phyloP scores from a whole-genome alignment of 2,797 vertebrate species.

The Salarias fasciatus region DNA sequence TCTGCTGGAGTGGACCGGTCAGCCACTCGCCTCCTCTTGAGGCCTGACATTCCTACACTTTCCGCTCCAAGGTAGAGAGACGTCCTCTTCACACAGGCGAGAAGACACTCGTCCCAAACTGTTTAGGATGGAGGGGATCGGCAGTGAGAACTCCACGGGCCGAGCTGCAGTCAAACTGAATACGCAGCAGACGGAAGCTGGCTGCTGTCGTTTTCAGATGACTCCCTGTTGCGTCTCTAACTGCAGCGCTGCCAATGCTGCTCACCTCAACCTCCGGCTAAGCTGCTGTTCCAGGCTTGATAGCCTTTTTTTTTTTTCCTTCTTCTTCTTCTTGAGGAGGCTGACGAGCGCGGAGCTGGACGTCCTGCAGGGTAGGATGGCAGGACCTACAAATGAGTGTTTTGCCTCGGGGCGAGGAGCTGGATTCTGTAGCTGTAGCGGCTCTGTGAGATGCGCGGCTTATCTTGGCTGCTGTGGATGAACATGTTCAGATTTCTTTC shows the following conservation, averaged over 20 bases:
- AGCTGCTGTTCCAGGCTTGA: slow-evolving; percentile 15
- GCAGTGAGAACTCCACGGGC: neutral
- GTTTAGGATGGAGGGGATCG: neutral
- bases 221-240: slow-evolving; percentile 2
- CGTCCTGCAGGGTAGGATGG: no score
- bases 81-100: no score
- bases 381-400: no score
- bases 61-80: no score
- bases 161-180: neutral
- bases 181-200: neutral
- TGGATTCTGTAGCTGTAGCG: slow-evolving; percentile 4
- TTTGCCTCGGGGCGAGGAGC: slow-evolving; percentile 14
- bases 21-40: no score
- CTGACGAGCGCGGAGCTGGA: no score
- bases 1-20: no score
- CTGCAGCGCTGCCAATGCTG: neutral
- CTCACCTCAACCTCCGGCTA: slow-evolving; percentile 2
- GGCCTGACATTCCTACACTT: no score
- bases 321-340: no score
- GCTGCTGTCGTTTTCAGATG: slow-evolving; percentile 15
- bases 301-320: neutral
- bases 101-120: no score
- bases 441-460: slow-evolving; percentile 1
- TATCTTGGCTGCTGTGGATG: slow-evolving; percentile 7
- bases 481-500: slow-evolving; percentile 14